Evolutionary conservation across 2,888 invertebrate species (phyloP).

Genomic region (Copidosoma aretas): DNA sequence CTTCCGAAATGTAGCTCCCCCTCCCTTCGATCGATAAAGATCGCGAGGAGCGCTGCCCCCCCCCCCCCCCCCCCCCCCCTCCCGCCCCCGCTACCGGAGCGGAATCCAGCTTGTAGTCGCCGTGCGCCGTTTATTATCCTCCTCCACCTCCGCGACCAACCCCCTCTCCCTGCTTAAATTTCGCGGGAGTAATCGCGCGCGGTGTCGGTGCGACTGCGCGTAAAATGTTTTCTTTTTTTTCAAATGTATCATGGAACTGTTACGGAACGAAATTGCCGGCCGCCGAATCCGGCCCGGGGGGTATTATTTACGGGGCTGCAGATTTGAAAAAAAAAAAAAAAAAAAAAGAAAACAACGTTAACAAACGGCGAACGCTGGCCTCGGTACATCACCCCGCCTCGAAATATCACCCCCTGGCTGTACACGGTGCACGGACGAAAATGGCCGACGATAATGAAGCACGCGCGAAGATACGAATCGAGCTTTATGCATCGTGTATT

Average conservation of each 20-base stretch:
- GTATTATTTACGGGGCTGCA: neutral
- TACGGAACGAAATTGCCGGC: neutral
- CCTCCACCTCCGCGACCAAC: neutral
- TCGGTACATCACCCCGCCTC: too few relatives aligned
- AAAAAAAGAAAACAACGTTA: too few relatives aligned
- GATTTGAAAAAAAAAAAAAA: neutral
- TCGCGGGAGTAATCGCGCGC: neutral
- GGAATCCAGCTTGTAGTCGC: conserved; percentile 8
- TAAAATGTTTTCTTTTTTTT: neutral
- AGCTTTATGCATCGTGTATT: too few relatives aligned
- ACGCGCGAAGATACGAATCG: too few relatives aligned
- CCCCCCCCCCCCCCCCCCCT: neutral
- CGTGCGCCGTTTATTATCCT: conserved; percentile 3
- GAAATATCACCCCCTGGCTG: too few relatives aligned
- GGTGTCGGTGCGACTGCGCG: neutral
- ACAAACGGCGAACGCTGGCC: too few relatives aligned
- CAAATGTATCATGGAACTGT: neutral
- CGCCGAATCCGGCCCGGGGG: neutral
- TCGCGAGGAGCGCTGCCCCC: conserved; percentile 7
- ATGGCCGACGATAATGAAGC: too few relatives aligned
- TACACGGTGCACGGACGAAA: too few relatives aligned
- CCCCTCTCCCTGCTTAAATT: neutral
- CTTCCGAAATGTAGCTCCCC: conserved; percentile 33
- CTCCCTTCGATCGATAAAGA: conserved; percentile 26
- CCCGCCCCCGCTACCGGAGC: neutral